Base-by-base conservation (phyloP, 2,797 vertebrate genomes). In the Acipenser oxyrinchus region DNA sequence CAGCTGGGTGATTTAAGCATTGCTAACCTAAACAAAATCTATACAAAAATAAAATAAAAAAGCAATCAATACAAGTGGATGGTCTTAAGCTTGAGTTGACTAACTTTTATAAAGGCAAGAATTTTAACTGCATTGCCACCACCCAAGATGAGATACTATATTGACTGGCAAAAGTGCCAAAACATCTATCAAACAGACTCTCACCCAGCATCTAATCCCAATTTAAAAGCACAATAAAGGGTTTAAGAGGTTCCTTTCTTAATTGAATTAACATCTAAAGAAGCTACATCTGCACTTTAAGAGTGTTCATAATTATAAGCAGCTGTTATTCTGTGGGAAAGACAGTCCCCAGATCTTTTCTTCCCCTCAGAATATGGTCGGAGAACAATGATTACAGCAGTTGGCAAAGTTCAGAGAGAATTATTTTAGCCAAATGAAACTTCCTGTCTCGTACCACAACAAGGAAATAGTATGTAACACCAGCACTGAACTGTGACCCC, bases 381-480 rank as follows among this genome's bases (percentile, higher is more conserved):
- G 37, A 76, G 81, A 82, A 78, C 78, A 80, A 79, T 62, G 58
- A 65, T 51, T 63, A 51, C 63, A 51, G 37, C 53, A 58, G 62
- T 69, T 69, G 67, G 67, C 51, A 51, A 49, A 18, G 67, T 60
- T 51, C 53, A 61, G 63, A 51, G 49, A 49, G 49, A 55, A 53
- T n/a, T 11, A 50, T 63, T 49, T 71, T 62, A 74, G 81, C 80
- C 84, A 84, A 87, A 81, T 78, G 69, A 84, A 84, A 86, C 83
- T 82, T 87, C 83, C 84, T 83, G 81, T 75, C 69, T 75, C 72
- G 78, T 77, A 18, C 66, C 12, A 59, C 66, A 18, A 23, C 23
- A 51, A 51, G 68, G 37, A 70, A 66, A 63, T 60, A 9, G 66
- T 51, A 48, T 66, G 48, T 6, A 63, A 51, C 10, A 13, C 60